Percentiles rank a stretch among this genome's conserved stretches.
phyloP scores from a whole-genome alignment of 2,113 vertebrate genomes.

The Elanoides forficatus region DNA sequence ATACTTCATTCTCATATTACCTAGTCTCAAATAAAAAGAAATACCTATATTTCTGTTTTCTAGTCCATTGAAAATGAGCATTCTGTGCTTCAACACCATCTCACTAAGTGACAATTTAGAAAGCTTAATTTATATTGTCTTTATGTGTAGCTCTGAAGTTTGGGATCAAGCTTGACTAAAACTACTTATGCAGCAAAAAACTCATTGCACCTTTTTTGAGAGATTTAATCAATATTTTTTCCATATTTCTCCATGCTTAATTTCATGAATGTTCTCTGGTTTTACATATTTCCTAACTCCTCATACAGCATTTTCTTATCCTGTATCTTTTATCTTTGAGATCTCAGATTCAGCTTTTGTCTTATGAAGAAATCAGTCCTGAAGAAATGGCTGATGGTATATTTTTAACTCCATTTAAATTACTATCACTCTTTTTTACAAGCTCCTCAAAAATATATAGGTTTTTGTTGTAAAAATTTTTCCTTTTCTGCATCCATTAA shows the following conservation, averaged over 20 bases:
- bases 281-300: neutral
- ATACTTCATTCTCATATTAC: neutral
- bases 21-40: neutral
- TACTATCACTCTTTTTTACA: neutral
- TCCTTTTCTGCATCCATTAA: neutral
- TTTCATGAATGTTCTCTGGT: neutral
- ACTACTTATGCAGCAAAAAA: neutral
- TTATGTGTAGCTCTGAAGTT: neutral
- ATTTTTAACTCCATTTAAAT: neutral
- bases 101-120: neutral
- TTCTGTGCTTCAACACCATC: neutral
- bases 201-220: neutral
- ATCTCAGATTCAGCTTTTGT: no score
- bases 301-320: neutral
- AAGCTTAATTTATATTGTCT: neutral
- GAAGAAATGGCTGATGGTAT: neutral
- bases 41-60: neutral
- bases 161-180: neutral
- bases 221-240: neutral
- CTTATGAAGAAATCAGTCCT: neutral
- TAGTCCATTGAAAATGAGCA: neutral
- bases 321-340: neutral
- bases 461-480: neutral
- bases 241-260: neutral
- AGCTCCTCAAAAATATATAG: neutral